These are phyloP conservation scores for Stomorhina lunata DNA, from an alignment of 2,888 invertebrate genomes.

Conservation along the genomic window DNA sequence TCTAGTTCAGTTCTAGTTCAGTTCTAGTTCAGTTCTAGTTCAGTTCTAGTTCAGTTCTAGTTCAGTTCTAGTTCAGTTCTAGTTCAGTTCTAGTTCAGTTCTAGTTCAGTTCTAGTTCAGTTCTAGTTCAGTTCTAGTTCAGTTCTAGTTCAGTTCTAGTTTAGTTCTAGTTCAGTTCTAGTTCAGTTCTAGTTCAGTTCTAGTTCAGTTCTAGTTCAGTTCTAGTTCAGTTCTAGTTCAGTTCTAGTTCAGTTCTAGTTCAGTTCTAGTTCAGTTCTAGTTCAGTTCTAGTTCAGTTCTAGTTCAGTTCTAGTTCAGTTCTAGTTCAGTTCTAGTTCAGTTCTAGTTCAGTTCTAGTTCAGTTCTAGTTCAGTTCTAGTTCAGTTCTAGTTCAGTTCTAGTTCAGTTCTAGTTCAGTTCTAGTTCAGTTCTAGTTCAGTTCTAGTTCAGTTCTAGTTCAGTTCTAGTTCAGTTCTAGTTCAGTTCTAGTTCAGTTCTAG, in stretches of 20 bases:
- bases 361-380: neutral
- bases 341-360: slow-evolving; percentile 9
- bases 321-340: neutral
- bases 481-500: slow-evolving; percentile 3
- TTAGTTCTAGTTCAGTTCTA: neutral
- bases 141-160: slow-evolving; percentile 7
- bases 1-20: neutral
- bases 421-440: neutral
- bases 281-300: slow-evolving; percentile 6
- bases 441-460: slow-evolving; percentile 8
- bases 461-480: neutral
- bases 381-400: slow-evolving; percentile 5
- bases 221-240: neutral
- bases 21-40: neutral
- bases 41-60: slow-evolving; percentile 6
- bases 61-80: neutral
- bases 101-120: neutral
- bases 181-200: slow-evolving; percentile 11
- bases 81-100: slow-evolving; percentile 12
- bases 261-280: neutral
- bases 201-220: neutral
- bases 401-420: neutral
- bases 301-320: slow-evolving; percentile 2
- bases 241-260: slow-evolving; percentile 7
- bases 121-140: neutral